phyloP scores from a whole-genome alignment of 1,140 invertebrate species.

The Idris sp. region DNA sequence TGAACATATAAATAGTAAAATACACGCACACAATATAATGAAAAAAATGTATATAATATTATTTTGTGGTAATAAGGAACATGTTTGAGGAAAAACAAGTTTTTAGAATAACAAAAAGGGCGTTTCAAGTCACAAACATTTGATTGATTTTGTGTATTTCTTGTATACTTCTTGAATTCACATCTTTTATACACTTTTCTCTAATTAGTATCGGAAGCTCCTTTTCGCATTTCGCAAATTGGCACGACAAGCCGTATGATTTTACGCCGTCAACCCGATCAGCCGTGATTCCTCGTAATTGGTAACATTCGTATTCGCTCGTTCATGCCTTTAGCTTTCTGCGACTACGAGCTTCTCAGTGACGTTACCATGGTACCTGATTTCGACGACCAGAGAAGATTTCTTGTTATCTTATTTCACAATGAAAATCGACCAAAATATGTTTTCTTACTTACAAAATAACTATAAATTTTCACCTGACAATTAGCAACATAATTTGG shows the following conservation, averaged over 20 bases:
- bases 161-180: conserved; percentile 8
- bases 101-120: no score
- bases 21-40: no score
- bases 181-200: conserved; percentile 32
- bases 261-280: conserved; percentile 68
- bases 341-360: conserved; percentile 42
- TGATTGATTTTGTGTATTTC: conserved; percentile 28
- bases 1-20: no score
- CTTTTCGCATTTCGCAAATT: conserved; percentile 53
- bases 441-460: conserved; percentile 13
- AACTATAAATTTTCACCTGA: conserved; percentile 7
- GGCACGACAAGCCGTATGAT: conserved; percentile 53
- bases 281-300: conserved; percentile 70
- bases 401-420: conserved; percentile 56
- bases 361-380: conserved; percentile 66
- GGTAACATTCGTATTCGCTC: conserved; percentile 66
- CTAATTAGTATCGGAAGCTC: conserved; percentile 49
- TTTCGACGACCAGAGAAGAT: conserved; percentile 31
- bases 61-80: conserved; percentile 15
- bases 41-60: no score
- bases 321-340: conserved; percentile 52
- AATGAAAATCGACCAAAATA: conserved; percentile 42
- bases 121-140: conserved; percentile 28
- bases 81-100: not conserved
- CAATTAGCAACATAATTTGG: conserved; percentile 17